Conservation (phyloP, 2,113 vertebrate genomes). For the Nymphicus hollandicus region DNA sequence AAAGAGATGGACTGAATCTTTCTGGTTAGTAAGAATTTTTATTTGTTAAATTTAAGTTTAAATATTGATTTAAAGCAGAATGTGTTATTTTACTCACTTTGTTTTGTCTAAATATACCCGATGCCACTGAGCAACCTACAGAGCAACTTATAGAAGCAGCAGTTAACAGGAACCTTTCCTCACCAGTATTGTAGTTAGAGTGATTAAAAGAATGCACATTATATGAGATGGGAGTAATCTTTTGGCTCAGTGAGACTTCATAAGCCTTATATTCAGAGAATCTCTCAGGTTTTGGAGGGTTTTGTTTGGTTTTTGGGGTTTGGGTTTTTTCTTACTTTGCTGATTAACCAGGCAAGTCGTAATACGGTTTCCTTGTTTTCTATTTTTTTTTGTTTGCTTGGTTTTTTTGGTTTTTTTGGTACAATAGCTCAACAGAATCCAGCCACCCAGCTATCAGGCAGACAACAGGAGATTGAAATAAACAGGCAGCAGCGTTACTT, state of each 20-base stretch:
- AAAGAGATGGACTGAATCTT: background rate
- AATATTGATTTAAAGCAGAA: background rate
- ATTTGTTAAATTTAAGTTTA: background rate
- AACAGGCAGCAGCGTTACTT: slow-evolving; percentile 94
- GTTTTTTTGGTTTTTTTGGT: background rate
- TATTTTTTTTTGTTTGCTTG: background rate
- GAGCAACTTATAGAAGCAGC: background rate
- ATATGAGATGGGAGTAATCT: background rate
- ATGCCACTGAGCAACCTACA: background rate
- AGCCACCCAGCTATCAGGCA: slow-evolving; percentile 76
- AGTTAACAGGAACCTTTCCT: background rate
- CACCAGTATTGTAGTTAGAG: background rate
- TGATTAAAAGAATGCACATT: background rate
- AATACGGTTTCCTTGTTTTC: background rate
- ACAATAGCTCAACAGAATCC: slow-evolving; percentile 86
- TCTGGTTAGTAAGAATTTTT: background rate
- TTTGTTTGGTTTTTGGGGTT: background rate
- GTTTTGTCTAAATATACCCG: background rate
- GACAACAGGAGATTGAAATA: slow-evolving; percentile 84
- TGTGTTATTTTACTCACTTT: background rate
- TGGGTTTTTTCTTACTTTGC: background rate
- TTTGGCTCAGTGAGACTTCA: background rate
- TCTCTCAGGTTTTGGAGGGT: rapidly evolving
- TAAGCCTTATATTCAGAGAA: background rate
- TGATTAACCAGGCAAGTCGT: background rate